Conservation (phyloP, 1,140 invertebrate genomes). For the Hycleus cichorii region DNA sequence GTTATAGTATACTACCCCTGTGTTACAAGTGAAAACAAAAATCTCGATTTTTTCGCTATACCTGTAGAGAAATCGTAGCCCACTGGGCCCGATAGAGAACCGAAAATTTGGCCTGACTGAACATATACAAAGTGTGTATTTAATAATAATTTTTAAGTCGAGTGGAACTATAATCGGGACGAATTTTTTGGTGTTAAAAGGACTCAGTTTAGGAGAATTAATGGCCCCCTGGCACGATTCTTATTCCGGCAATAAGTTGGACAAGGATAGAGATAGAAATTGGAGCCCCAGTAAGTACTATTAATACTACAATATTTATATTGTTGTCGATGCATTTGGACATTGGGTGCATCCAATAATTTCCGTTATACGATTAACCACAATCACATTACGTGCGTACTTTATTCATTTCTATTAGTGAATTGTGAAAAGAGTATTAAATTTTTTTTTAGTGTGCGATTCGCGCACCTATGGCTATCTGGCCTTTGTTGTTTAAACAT, state of each 20-base stretch:
- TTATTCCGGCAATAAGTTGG: conserved; percentile 1
- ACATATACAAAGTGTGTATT: conserved; percentile 31
- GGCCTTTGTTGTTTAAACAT: conserved; percentile 35
- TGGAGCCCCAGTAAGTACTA: conserved; percentile 21
- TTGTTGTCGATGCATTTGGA: conserved; percentile 32
- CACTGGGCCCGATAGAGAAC: too few relatives aligned
- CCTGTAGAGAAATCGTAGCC: too few relatives aligned
- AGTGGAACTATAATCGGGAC: conserved; percentile 12
- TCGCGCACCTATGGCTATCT: conserved; percentile 16
- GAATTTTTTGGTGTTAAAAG: conserved; percentile 25
- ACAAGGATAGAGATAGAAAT: conserved; percentile 14
- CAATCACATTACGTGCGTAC: conserved; percentile 39
- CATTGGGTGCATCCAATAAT: conserved; percentile 37
- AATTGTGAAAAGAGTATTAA: not conserved
- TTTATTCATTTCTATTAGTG: conserved; percentile 13
- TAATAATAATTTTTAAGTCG: conserved; percentile 28
- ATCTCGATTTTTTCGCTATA: too few relatives aligned
- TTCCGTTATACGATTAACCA: conserved; percentile 41
- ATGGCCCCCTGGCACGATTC: conserved; percentile 28
- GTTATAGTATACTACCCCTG: conserved; percentile 1
- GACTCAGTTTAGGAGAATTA: conserved; percentile 41
- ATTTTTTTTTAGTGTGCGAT: too few relatives aligned
- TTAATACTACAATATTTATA: conserved; percentile 18
- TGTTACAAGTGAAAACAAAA: not conserved
- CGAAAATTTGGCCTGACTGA: conserved; percentile 16